Evolutionary conservation across 2,797 vertebrate genomes (phyloP).

Genomic region (Enteromius unitaeniatus): DNA sequence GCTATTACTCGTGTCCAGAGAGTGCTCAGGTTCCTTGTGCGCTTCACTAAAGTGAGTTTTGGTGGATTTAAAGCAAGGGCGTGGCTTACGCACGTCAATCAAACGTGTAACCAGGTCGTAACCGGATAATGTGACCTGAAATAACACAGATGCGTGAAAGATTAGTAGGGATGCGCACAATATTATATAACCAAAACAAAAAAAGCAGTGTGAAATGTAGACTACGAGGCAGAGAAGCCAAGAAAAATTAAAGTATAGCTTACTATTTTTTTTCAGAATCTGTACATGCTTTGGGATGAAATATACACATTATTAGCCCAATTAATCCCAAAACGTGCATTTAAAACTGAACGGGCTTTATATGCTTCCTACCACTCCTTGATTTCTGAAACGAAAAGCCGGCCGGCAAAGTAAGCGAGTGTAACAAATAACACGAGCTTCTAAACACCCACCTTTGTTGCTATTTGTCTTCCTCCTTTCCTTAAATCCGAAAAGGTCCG

Average conservation of each 20-base stretch:
- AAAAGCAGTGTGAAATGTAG: neutral
- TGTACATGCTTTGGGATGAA: neutral
- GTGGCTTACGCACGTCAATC: slow-evolving; percentile 54
- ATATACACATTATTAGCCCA: neutral
- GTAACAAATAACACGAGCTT: neutral
- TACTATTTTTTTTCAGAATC: neutral
- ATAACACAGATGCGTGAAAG: slow-evolving; percentile 37
- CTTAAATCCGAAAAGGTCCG: neutral
- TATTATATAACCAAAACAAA: neutral
- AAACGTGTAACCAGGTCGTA: slow-evolving; percentile 20
- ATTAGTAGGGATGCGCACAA: neutral
- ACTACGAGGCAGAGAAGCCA: neutral
- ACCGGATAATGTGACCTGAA: slow-evolving; percentile 60
- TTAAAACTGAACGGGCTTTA: neutral
- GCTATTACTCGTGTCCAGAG: neutral
- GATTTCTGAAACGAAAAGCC: neutral
- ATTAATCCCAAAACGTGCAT: neutral
- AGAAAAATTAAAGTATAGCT: too few relatives aligned
- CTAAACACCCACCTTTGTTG: slow-evolving; percentile 12
- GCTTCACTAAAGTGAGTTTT: slow-evolving; percentile 4
- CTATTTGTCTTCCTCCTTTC: neutral
- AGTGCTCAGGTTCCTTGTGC: slow-evolving; percentile 5
- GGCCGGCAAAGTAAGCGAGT: slow-evolving; percentile 20
- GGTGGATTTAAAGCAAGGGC: slow-evolving; percentile 44
- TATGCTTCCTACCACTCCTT: slow-evolving; percentile 29